These are phyloP conservation scores for Zaprionus camerounensis DNA, from an alignment of 1,140 invertebrate genomes.

Conservation along the genomic window DNA sequence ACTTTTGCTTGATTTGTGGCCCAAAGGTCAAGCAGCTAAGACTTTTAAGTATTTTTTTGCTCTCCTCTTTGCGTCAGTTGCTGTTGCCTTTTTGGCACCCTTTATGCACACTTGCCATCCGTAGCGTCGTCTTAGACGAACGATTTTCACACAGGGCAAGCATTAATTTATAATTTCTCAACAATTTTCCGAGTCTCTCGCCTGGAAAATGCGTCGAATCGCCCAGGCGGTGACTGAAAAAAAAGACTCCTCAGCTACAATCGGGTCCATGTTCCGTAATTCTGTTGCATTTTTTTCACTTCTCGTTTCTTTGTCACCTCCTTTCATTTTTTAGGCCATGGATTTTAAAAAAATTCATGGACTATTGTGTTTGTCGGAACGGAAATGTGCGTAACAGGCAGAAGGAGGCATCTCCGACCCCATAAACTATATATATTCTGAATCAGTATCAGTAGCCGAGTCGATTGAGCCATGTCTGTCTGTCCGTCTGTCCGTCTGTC, in stretches of 20 bases:
- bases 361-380: too few relatives aligned
- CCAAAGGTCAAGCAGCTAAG: slow-evolving; percentile 27
- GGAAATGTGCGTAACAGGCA: too few relatives aligned
- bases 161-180: slow-evolving; percentile 79
- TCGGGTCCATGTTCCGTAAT: slow-evolving; percentile 67
- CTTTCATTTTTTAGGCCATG: slow-evolving; percentile 18
- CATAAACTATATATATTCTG: too few relatives aligned
- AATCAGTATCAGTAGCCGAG: too few relatives aligned
- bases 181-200: slow-evolving; percentile 69
- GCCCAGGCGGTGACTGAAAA: not conserved
- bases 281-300: slow-evolving; percentile 63
- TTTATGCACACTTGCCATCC: slow-evolving; percentile 16
- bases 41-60: slow-evolving; percentile 16
- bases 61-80: slow-evolving; percentile 27
- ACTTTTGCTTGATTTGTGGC: slow-evolving; percentile 38
- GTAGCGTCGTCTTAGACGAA: slow-evolving; percentile 18
- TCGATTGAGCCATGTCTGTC: too few relatives aligned
- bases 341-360: too few relatives aligned
- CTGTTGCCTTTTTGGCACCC: slow-evolving; percentile 31
- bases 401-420: too few relatives aligned
- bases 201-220: slow-evolving; percentile 62
- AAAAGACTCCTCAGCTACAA: slow-evolving; percentile 42
- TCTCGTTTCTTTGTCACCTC: slow-evolving; percentile 1
- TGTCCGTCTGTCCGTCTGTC: too few relatives aligned
- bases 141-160: slow-evolving; percentile 54